Conservation (phyloP, 2,888 invertebrate species). For the Drosophila fulvimacula region DNA sequence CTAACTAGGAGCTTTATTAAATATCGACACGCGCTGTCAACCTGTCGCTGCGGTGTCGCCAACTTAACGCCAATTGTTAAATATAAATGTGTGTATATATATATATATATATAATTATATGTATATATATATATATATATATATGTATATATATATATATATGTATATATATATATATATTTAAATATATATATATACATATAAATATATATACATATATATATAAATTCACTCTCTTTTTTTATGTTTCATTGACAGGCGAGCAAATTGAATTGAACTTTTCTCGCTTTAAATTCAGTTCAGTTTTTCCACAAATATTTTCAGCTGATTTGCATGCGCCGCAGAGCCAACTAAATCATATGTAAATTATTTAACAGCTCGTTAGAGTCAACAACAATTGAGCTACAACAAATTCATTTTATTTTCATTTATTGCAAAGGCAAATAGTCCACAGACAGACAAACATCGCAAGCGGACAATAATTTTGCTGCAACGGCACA, state of each 20-base stretch:
- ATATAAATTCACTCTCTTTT: neutral
- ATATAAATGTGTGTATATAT: no score
- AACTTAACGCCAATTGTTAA: constrained; percentile 11
- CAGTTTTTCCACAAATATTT: neutral
- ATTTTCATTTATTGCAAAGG: constrained; percentile 7
- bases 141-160: no score
- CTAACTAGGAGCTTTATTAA: constrained; percentile 5
- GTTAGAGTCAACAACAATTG: neutral
- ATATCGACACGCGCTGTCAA: constrained; percentile 7
- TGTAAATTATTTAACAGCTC: neutral
- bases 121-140: no score
- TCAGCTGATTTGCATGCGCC: neutral
- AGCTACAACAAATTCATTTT: neutral
- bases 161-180: no score
- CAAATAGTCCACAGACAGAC: no score
- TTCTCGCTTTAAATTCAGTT: neutral
- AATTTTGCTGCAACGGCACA: neutral
- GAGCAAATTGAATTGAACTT: constrained; percentile 4
- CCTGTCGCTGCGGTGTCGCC: constrained; percentile 8
- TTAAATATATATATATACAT: no score
- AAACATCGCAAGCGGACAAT: no score
- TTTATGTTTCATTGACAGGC: neutral
- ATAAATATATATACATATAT: no score
- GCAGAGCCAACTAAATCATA: neutral
- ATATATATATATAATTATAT: no score